Evolutionary conservation across 2,888 invertebrate genomes (phyloP).

Genomic region (Parnassius glacialis): DNA sequence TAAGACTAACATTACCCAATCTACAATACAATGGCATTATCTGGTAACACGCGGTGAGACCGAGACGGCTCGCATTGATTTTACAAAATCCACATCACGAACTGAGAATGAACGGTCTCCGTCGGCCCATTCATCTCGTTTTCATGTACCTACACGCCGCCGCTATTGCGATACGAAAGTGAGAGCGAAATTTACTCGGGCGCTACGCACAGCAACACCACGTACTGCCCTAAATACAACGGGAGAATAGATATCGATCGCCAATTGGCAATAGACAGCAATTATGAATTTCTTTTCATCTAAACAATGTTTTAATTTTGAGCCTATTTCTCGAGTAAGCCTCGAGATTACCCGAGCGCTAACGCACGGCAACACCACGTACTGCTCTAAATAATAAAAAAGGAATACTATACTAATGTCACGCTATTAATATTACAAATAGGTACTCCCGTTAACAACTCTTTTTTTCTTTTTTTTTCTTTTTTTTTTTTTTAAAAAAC

Average conservation of each 20-base stretch:
- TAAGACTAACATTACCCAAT: constrained; percentile 61
- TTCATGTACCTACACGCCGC: constrained; percentile 67
- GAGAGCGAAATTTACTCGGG: constrained; percentile 76
- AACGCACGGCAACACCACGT: constrained; percentile 54
- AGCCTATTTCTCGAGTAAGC: too few relatives aligned
- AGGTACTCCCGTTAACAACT: too few relatives aligned
- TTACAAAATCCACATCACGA: constrained; percentile 75
- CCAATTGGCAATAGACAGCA: constrained; percentile 39
- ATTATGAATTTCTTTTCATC: constrained; percentile 28
- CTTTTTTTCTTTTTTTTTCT: too few relatives aligned
- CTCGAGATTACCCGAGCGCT: constrained; percentile 59
- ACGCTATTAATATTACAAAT: too few relatives aligned
- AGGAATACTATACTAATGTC: too few relatives aligned
- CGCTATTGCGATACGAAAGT: constrained; percentile 76
- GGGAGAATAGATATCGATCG: constrained; percentile 56
- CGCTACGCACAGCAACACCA: constrained; percentile 60
- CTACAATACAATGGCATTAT: constrained; percentile 69
- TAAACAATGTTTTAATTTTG: neutral
- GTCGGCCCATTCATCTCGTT: constrained; percentile 79
- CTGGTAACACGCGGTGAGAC: constrained; percentile 51
- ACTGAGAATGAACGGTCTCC: constrained; percentile 72
- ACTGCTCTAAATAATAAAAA: constrained; percentile 57
- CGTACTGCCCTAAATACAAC: constrained; percentile 63
- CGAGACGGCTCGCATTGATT: constrained; percentile 74
- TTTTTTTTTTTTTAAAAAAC: too few relatives aligned